Evolutionary conservation across 2,113 vertebrate species (phyloP), one percentile per base, ranked within the genome.

Genomic region (Syngnathoides biaculeatus): DNA sequence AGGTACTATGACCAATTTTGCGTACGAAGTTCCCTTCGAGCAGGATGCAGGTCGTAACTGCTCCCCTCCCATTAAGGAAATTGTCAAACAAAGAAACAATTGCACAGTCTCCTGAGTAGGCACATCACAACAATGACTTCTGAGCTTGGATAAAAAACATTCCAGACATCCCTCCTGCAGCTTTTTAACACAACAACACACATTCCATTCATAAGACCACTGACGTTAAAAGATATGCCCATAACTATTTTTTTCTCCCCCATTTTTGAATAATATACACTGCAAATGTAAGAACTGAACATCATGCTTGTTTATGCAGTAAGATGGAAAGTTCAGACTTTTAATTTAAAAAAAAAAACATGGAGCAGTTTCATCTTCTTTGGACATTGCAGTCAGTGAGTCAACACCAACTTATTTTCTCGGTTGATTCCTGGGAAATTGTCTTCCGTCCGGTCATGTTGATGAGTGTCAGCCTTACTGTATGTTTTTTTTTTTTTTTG

Each of bases 51-150:
- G 76, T 82, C 39, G 59, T 71, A 67, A 62, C 70, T 68, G 79
- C 57, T 71, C 83, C 71, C 64, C 77, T 77, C 71, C 88, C 82
- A 74, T 79, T 57, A 66, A 89, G 88, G 89, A 90, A 88, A 61
- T 80, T 63, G 65, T 66, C 68, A 74, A 88, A 90, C 86, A 89
- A 90, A 87, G 76, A 75, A 89, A 87, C 86, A 79, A 87, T 90
- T 70, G 78, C 61, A 17, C 65, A 68, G 65, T 40, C 65, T 77
- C 74, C 60, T 79, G 22, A 19, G 71, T 65, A 83, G 68, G 80
- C 58, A 78, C 35, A 38, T 60, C 68, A 52, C 69, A 84, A 91
- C 89, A 90, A 87, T 87, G 57, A 53, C 61, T 71, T 65, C 39
- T 76, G 69, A 67, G 24, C 62, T 56, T 24, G 57, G 42, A 58